phyloP scores from a whole-genome alignment of 92 coral and sea anemone species.

The Nematostella vectensis region DNA sequence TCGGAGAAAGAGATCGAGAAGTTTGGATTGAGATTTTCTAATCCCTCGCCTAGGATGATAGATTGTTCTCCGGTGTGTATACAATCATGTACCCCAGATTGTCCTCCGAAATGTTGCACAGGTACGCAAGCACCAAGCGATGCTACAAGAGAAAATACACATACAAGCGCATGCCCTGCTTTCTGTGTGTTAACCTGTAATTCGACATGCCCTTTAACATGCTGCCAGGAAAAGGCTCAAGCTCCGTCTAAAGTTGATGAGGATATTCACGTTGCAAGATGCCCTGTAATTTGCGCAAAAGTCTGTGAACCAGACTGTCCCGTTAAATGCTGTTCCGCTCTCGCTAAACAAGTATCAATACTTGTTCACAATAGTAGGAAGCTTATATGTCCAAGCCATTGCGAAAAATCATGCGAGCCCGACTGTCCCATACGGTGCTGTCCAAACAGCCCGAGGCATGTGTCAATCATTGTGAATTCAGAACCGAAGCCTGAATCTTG shows the following conservation, averaged over 20 bases:
- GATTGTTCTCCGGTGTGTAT: constrained; percentile 22
- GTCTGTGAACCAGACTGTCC: constrained; percentile 28
- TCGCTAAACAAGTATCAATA: constrained; percentile 18
- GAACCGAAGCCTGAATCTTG: constrained; percentile 12
- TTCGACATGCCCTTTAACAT: constrained; percentile 25
- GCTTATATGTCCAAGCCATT: constrained; percentile 8
- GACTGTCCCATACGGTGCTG: constrained; percentile 31
- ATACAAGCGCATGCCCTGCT: constrained; percentile 12
- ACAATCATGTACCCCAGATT: constrained; percentile 8
- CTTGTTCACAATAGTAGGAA: constrained; percentile 14
- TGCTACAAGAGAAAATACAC: constrained; percentile 1
- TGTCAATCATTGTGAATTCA: constrained; percentile 24
- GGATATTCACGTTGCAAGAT: too few relatives aligned
- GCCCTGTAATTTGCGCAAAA: constrained; percentile 16
- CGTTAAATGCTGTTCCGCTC: constrained; percentile 26
- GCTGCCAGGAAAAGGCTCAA: constrained; percentile 17
- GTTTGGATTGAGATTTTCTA: neutral
- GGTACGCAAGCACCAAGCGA: constrained; percentile 4
- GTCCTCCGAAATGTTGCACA: constrained; percentile 20
- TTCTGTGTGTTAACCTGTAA: constrained; percentile 10
- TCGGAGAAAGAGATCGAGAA: neutral
- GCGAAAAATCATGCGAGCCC: constrained; percentile 7
- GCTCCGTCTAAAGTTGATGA: constrained; percentile 6
- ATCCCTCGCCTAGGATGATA: neutral
- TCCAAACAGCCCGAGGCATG: constrained; percentile 16